These are phyloP conservation scores for Pollenia angustigena DNA, from an alignment of 2,888 invertebrate species.

Conservation along the genomic window DNA sequence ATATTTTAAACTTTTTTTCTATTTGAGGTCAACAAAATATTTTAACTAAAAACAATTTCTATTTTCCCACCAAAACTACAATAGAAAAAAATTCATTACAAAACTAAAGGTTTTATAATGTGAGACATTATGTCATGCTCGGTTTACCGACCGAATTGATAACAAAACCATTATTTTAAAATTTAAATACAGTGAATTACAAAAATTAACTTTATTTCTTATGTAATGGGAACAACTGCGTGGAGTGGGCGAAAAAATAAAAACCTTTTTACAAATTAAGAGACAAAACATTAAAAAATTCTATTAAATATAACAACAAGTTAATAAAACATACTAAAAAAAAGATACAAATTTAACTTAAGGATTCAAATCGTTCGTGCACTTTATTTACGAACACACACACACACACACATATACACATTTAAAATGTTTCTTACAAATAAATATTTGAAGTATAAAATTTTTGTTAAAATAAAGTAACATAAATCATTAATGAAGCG, in stretches of 20 bases:
- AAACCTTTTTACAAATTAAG: constrained; percentile 57
- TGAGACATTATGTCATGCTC: constrained; percentile 55
- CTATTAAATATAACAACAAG: background rate
- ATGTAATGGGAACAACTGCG: constrained; percentile 64
- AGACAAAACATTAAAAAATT: constrained; percentile 45
- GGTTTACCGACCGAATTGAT: constrained; percentile 62
- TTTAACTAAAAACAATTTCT: too few relatives aligned
- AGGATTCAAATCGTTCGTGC: constrained; percentile 16
- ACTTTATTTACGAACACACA: constrained; percentile 18
- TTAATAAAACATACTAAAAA: background rate
- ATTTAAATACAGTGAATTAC: constrained; percentile 30
- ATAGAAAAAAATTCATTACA: constrained; percentile 18
- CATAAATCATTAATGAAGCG: constrained; percentile 69
- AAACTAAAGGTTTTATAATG: constrained; percentile 37
- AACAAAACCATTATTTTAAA: constrained; percentile 47
- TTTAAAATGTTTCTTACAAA: constrained; percentile 2
- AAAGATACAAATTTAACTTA: background rate
- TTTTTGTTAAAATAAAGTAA: background rate
- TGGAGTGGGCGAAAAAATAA: constrained; percentile 29
- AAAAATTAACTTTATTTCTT: constrained; percentile 51
- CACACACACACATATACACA: background rate
- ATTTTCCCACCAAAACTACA: constrained; percentile 53
- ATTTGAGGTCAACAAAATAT: too few relatives aligned
- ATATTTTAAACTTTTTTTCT: too few relatives aligned
- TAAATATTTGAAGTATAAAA: constrained; percentile 62